phyloP scores from a whole-genome alignment of 2,888 invertebrate species.

The Trichopria drosophilae region DNA sequence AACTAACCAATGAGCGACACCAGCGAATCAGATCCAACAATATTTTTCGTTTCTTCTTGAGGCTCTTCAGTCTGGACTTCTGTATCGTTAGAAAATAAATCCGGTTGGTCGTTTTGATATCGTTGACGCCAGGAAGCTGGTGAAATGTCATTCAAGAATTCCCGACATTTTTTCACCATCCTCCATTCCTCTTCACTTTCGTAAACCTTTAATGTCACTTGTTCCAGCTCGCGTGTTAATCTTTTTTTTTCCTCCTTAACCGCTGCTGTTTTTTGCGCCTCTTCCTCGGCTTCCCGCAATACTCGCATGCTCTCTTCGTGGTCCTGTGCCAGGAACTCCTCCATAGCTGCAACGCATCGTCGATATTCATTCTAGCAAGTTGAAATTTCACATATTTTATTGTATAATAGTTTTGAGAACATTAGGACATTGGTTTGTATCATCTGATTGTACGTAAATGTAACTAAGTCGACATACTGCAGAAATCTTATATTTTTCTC shows the following conservation, averaged over 20 bases:
- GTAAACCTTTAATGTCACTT: constrained; percentile 59
- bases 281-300: constrained; percentile 61
- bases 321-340: constrained; percentile 66
- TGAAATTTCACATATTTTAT: too few species aligned
- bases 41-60: constrained; percentile 36
- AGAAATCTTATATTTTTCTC: too few species aligned
- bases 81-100: constrained; percentile 30
- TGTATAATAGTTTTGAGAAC: not conserved
- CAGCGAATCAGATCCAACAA: constrained; percentile 38
- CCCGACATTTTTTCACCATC: constrained; percentile 67
- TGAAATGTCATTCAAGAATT: constrained; percentile 70
- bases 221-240: constrained; percentile 44
- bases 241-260: constrained; percentile 37
- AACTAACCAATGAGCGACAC: constrained; percentile 45
- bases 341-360: constrained; percentile 64
- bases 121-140: too few species aligned
- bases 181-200: constrained; percentile 67
- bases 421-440: not conserved
- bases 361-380: constrained; percentile 50
- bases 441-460: not conserved
- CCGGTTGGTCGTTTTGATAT: too few species aligned
- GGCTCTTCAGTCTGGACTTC: constrained; percentile 29
- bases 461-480: not conserved
- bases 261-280: constrained; percentile 55
- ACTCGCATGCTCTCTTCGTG: constrained; percentile 65